phyloP scores from a whole-genome alignment of 2,888 invertebrate species.

The Linyphia triangularis region DNA sequence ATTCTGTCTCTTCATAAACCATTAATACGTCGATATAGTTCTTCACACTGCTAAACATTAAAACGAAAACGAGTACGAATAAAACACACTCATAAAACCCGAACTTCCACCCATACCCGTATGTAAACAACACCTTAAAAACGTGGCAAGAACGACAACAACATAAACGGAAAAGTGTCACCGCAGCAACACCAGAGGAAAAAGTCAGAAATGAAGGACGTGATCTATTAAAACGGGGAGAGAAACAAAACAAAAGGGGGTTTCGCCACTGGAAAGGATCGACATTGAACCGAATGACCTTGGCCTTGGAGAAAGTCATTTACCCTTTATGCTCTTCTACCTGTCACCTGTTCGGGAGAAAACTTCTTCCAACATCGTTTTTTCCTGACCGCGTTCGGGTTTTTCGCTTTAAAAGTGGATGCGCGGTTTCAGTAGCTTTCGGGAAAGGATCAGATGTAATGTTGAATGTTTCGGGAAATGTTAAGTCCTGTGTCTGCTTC shows the following conservation, averaged over 20 bases:
- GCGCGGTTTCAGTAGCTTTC: too few relatives aligned
- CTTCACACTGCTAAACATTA: too few relatives aligned
- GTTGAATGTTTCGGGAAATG: too few relatives aligned
- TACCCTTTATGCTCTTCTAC: conserved; percentile 16
- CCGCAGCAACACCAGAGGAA: too few relatives aligned
- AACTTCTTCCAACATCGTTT: background rate
- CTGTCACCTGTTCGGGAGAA: conserved; percentile 42
- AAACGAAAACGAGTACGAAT: background rate
- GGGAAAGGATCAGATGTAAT: too few relatives aligned
- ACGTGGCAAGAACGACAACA: background rate
- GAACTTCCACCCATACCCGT: background rate
- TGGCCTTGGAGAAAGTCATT: conserved; percentile 55
- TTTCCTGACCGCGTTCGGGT: background rate
- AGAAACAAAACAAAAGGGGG: conserved; percentile 33
- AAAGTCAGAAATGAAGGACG: conserved; percentile 28
- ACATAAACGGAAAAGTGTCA: conserved; percentile 32
- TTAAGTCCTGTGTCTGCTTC: too few relatives aligned
- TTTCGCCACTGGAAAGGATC: conserved; percentile 43
- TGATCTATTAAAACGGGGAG: conserved; percentile 52
- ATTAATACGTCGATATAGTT: too few relatives aligned
- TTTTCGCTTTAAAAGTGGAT: too few relatives aligned
- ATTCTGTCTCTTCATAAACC: too few relatives aligned
- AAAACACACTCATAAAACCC: background rate
- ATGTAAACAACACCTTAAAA: conserved; percentile 30
- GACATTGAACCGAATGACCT: conserved; percentile 47